Percentiles rank a stretch among this genome's conserved stretches.
Conservation (phyloP, 1,140 invertebrate genomes). For the Rhopalosiphum padi region DNA sequence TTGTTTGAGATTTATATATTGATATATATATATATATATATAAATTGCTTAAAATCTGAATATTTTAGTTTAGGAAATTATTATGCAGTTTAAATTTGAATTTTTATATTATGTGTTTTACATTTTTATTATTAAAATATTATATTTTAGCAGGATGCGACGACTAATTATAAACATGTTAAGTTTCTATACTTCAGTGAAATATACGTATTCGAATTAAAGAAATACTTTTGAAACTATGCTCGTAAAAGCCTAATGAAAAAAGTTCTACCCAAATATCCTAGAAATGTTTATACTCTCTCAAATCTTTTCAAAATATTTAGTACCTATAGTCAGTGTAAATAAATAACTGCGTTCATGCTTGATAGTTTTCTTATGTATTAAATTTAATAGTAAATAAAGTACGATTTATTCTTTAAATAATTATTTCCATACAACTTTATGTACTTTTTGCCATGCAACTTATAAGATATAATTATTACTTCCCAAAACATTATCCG, state of each 20-base stretch:
- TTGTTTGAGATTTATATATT: too few species aligned
- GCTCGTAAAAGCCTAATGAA: conserved; percentile 7
- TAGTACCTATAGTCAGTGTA: neutral
- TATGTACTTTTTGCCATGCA: too few species aligned
- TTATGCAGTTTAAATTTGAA: neutral
- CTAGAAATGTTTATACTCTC: neutral
- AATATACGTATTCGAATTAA: neutral
- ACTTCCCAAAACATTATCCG: neutral
- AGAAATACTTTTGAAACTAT: conserved; percentile 18
- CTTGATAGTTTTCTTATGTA: neutral
- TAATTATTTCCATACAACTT: neutral
- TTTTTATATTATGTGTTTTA: neutral
- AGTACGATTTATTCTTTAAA: neutral
- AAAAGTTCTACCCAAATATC: neutral
- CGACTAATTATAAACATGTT: neutral
- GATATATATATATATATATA: too few species aligned
- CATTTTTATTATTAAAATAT: conserved; percentile 3
- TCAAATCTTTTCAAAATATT: neutral
- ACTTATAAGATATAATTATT: neutral
- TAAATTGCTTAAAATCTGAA: conserved; percentile 1
- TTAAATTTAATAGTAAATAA: neutral
- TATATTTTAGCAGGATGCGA: neutral
- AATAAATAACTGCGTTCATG: neutral
- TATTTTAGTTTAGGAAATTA: neutral
- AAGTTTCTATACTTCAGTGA: neutral